phyloP scores from a whole-genome alignment of 2,797 vertebrate genomes.

The Platalea minor region DNA sequence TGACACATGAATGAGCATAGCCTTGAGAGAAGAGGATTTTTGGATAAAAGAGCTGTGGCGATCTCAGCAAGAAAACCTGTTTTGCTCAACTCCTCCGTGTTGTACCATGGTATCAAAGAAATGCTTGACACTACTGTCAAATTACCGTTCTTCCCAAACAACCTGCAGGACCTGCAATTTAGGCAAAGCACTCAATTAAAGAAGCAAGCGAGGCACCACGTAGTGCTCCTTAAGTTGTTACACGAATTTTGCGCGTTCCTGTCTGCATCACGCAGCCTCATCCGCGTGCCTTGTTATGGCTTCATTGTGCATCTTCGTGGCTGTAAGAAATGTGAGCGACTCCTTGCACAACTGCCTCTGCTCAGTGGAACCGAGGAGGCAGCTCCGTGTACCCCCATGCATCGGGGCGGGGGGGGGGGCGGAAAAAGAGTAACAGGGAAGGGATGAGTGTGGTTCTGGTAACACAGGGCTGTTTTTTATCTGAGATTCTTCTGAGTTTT shows the following conservation, averaged over 20 bases:
- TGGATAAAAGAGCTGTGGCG: background rate
- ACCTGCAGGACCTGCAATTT: background rate
- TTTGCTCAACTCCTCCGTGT: background rate
- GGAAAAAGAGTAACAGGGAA: background rate
- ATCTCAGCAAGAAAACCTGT: background rate
- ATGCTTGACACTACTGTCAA: background rate
- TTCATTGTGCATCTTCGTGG: rapidly evolving
- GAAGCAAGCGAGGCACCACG: background rate
- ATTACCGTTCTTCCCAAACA: background rate
- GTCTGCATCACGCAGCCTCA: background rate
- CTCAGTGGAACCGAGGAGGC: background rate
- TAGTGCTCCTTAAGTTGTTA: background rate
- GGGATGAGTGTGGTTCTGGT: background rate
- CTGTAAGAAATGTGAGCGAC: rapidly evolving
- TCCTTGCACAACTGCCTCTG: background rate
- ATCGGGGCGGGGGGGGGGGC: no score
- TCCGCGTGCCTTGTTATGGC: background rate
- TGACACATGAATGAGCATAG: background rate
- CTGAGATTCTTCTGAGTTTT: background rate
- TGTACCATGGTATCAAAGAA: background rate
- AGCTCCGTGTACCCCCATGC: background rate
- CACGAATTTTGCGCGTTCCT: background rate
- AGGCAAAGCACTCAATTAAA: background rate
- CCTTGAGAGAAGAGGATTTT: background rate
- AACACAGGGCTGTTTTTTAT: background rate